Percentiles rank a stretch among this genome's conserved stretches.
phyloP scores from a whole-genome alignment of 2,797 vertebrate genomes.

The Hozukius guyotensis region DNA sequence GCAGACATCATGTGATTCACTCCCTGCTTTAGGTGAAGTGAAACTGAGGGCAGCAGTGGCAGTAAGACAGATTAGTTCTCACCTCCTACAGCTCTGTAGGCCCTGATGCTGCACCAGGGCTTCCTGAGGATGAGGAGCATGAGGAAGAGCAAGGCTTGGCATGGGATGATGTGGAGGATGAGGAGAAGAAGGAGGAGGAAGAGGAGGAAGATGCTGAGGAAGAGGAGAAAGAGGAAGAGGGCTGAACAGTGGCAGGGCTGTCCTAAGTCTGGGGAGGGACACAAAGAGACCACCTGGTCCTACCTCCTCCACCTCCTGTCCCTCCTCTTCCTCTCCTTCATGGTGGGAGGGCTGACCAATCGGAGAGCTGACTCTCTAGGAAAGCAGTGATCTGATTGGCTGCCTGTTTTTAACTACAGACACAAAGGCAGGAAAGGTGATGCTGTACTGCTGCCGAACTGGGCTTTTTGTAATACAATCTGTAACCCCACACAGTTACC shows the following conservation, averaged over 20 bases:
- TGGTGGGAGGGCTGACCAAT: constrained; percentile 54
- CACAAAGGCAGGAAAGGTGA: too few species aligned
- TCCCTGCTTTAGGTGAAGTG: constrained; percentile 9
- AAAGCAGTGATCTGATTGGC: constrained; percentile 68
- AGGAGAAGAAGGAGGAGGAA: constrained; percentile 53
- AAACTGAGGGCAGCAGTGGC: constrained; percentile 28
- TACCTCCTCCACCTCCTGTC: constrained; percentile 61
- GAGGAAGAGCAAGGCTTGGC: constrained; percentile 64
- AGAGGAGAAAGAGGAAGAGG: constrained; percentile 62
- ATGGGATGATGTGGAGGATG: constrained; percentile 68
- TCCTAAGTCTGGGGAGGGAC: constrained; percentile 85
- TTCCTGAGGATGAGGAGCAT: constrained; percentile 70
- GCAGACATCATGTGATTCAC: constrained; percentile 17
- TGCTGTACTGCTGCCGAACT: too few species aligned
- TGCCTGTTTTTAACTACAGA: too few species aligned
- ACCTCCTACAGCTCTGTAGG: constrained; percentile 65
- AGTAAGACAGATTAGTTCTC: constrained; percentile 52
- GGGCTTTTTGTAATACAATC: too few species aligned
- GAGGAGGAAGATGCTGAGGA: constrained; percentile 50
- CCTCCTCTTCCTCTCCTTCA: constrained; percentile 53
- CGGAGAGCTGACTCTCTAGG: constrained; percentile 64
- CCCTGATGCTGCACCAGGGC: constrained; percentile 59
- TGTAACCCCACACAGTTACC: not conserved
- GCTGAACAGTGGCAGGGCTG: constrained; percentile 86
- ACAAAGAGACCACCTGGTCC: constrained; percentile 51